Conservation (phyloP, 2,888 invertebrate genomes). For the Noctuana brunneofusca region DNA sequence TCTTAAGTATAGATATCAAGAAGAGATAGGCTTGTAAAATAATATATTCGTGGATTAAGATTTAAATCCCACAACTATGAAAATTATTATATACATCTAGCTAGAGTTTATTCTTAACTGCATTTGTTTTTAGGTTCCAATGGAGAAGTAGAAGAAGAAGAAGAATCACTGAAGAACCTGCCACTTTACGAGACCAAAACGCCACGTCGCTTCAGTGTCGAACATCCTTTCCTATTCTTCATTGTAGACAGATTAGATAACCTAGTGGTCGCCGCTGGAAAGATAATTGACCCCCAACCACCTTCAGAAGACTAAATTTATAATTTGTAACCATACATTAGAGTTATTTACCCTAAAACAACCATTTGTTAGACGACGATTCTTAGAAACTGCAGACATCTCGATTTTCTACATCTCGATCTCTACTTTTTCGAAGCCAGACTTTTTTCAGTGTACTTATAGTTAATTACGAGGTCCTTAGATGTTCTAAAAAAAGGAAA, state of each 20-base stretch:
- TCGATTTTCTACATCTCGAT: too few species aligned
- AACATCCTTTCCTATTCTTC: conserved; percentile 85
- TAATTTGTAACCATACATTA: neutral
- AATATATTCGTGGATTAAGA: too few species aligned
- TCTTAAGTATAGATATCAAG: too few species aligned
- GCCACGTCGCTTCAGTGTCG: conserved; percentile 72
- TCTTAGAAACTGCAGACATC: neutral
- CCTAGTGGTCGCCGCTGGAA: conserved; percentile 84
- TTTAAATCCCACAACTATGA: too few species aligned
- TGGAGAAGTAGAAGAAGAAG: conserved; percentile 44
- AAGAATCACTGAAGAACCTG: conserved; percentile 55
- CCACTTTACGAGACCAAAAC: conserved; percentile 55
- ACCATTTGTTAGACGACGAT: neutral
- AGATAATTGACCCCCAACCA: conserved; percentile 77
- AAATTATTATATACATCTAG: too few species aligned
- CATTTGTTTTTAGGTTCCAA: too few species aligned
- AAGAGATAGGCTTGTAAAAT: too few species aligned
- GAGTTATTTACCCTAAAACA: neutral
- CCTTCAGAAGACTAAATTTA: conserved; percentile 55
- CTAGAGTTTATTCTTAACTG: too few species aligned
- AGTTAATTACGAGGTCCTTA: too few species aligned
- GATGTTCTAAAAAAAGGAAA: neutral
- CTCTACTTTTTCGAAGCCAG: neutral
- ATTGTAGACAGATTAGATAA: conserved; percentile 83
- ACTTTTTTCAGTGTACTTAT: neutral